Conservation (phyloP, 1,140 invertebrate genomes). For the Thaumetopoea pityocampa region DNA sequence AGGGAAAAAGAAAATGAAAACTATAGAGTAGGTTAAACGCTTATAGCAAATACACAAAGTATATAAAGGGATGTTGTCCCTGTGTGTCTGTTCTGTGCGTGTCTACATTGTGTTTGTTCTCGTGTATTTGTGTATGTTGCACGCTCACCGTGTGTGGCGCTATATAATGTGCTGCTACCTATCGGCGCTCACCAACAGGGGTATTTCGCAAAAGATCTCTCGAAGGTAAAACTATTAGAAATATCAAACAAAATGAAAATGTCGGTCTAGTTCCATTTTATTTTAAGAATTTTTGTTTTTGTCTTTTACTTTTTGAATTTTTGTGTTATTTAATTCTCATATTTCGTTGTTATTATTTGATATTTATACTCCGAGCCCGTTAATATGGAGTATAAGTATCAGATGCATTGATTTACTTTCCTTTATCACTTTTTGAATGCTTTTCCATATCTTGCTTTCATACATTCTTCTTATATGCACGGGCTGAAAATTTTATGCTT, state of each 20-base stretch:
- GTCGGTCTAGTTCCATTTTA: slow-evolving; percentile 58
- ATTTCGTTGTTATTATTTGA: slow-evolving; percentile 38
- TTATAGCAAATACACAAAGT: slow-evolving; percentile 74
- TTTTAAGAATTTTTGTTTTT: slow-evolving; percentile 34
- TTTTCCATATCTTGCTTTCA: slow-evolving; percentile 72
- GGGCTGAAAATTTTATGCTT: slow-evolving; percentile 70
- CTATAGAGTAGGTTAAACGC: slow-evolving; percentile 29
- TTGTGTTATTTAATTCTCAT: slow-evolving; percentile 42
- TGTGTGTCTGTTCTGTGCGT: slow-evolving; percentile 73
- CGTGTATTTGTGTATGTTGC: slow-evolving; percentile 77
- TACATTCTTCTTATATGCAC: slow-evolving; percentile 69
- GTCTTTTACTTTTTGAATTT: slow-evolving; percentile 24
- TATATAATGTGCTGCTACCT: slow-evolving; percentile 62
- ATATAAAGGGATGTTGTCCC: slow-evolving; percentile 57
- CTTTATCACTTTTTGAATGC: slow-evolving; percentile 69
- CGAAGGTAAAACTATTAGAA: slow-evolving; percentile 84
- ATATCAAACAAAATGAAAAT: slow-evolving; percentile 58
- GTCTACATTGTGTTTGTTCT: slow-evolving; percentile 76
- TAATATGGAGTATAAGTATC: slow-evolving; percentile 50
- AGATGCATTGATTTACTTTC: slow-evolving; percentile 43
- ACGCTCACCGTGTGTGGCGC: slow-evolving; percentile 75
- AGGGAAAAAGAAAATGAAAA: slow-evolving; percentile 26
- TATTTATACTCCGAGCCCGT: slow-evolving; percentile 42
- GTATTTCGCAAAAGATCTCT: slow-evolving; percentile 95
- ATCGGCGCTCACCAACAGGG: slow-evolving; percentile 79